Conservation (phyloP, 2,888 invertebrate genomes). For the Drosophila ezoana region DNA sequence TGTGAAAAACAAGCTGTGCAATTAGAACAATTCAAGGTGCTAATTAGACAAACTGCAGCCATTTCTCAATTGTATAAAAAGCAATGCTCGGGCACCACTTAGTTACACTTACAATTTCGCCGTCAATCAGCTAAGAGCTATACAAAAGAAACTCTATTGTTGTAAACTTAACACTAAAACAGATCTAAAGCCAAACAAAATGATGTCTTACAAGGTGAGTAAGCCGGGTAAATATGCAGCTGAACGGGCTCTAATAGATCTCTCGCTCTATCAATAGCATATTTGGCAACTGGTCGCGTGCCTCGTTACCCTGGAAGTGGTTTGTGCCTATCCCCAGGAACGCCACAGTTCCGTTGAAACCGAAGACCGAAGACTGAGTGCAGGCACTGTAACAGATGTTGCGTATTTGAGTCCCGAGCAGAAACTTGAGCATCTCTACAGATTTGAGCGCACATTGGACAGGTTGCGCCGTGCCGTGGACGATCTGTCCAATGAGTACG, state of each 20-base stretch:
- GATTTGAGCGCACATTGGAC: slow-evolving; percentile 42
- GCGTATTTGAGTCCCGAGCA: slow-evolving; percentile 1
- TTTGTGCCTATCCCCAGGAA: slow-evolving; percentile 37
- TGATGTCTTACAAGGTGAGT: slow-evolving; percentile 47
- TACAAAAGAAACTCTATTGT: not conserved
- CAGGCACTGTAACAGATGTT: slow-evolving; percentile 10
- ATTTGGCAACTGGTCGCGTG: slow-evolving; percentile 42
- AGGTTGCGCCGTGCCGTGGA: slow-evolving; percentile 59
- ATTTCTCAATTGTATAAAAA: slow-evolving; percentile 63
- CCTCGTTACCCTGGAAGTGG: slow-evolving; percentile 26
- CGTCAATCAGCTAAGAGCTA: slow-evolving; percentile 28
- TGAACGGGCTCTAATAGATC: not conserved
- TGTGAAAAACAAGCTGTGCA: slow-evolving; percentile 60
- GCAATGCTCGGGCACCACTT: slow-evolving; percentile 1
- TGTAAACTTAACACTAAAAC: not conserved
- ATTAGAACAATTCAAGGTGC: slow-evolving; percentile 63
- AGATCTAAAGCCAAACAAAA: slow-evolving; percentile 21
- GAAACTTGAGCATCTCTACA: slow-evolving; percentile 41
- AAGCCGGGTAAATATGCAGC: not conserved
- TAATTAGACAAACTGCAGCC: slow-evolving; percentile 47
- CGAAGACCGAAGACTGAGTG: slow-evolving; percentile 35
- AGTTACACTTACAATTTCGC: slow-evolving; percentile 47
- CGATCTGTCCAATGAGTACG: slow-evolving; percentile 62
- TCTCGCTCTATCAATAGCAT: slow-evolving; percentile 22
- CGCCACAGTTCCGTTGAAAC: slow-evolving; percentile 1